Evolutionary conservation across 2,113 vertebrate species (phyloP), one percentile per base, ranked within the genome.

Genomic region (Archocentrus centrarchus): DNA sequence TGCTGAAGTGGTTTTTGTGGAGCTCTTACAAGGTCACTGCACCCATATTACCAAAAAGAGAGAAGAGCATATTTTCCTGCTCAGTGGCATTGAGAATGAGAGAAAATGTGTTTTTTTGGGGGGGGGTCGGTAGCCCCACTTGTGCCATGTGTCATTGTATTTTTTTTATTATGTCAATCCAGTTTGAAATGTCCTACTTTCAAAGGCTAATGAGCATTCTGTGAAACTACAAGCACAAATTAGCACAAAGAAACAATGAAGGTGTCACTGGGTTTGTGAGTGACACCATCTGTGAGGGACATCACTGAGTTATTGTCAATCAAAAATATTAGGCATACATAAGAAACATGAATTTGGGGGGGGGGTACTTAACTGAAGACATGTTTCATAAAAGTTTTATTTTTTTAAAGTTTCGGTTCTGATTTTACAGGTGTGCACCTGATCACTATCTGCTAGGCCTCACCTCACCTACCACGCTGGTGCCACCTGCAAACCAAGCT

Each of bases 111-210:
- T 77, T 35, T 59, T 59, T 47, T 35, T 27, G 39, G 30, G 3
- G 7, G 30, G 2, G 7, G 78, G 39, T 66, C 80, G 37, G 22
- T 17, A 20, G 39, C 24, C 9, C 35, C 32, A 61, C 39, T 24
- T 24, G 32, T 37, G n/a, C 4, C 24, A 17, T 6, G 1, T 62
- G 77, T 61, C n/a, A 37, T 17, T 9, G 1, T 0, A 1, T 53
- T 47, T 11, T 32, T 32, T 70, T 53, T 53, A 53, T 32, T 47
- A 4, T 11, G 14, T 77, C 50, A 78, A 13, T 64, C 47, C 9
- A 32, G 50, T 61, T 53, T 61, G 18, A 83, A 68, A 68, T 7
- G 5, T 62, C 84, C 35, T 18, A 11, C 13, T 79, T 62, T 84
- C 44, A 70, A 0, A 53, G 66, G 10, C 9, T 53, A 7, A 24